Evolutionary conservation across 2,113 vertebrate genomes (phyloP), one percentile per base, ranked within the genome.

Genomic region (Cariama cristata): DNA sequence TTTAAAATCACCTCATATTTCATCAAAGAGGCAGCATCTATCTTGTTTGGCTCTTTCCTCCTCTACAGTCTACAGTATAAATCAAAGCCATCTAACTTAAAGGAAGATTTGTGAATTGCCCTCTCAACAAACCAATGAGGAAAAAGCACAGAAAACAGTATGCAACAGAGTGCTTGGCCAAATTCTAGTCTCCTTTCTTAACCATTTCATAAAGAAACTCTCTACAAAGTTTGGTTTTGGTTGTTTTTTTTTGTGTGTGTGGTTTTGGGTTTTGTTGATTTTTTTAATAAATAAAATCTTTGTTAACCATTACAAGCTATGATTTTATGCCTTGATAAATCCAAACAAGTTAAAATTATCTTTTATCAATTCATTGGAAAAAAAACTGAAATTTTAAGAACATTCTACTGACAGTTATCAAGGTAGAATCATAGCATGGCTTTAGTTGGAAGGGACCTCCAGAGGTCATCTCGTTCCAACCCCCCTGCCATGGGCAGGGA

Each of bases 211-310:
- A 56, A 42, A 68, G 4, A 73, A 92, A 74, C 11, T 21, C 23
- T 45, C 33, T 14, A 24, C 4, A 18, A 62, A 84, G 32, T 44
- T 72, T 42, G 15, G 1, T 1, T 30, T 50, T 10, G 21, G 12
- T 2, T 9, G 3, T 1, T 11, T 32, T 24, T 45, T 60, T 21
- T 24, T 69, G 5, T 49, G 12, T 2, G 4, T 26, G 26, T 53
- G 38, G 4, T 13, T 89, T 76, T 30, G 10, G 11, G 5, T 58
- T 83, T 50, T 64, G 17, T n/a, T 74, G 10, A 9, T 33, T 68
- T 84, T 40, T 74, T 67, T 40, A 3, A 58, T 28, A 22, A 42
- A 42, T 6, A 67, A 81, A 67, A 63, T 55, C 6, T 63, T 50
- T 53, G 16, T 18, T 69, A 84, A 40, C 40, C 2, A 3, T 52